Base-by-base conservation (phyloP, 2,113 vertebrate genomes). In the Hypomesus transpacificus region DNA sequence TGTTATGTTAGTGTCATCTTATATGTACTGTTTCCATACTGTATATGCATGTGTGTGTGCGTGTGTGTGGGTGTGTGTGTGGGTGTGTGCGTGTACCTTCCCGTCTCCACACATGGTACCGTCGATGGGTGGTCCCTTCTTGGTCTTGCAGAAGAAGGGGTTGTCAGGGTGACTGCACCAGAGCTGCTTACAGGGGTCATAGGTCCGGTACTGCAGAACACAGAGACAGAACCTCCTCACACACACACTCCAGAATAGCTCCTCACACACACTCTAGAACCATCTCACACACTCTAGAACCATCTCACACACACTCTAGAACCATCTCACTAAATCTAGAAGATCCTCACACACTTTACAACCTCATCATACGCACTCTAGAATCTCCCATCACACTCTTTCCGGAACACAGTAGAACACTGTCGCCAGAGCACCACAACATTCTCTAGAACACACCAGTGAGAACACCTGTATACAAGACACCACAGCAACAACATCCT, bases 141-240 rank as follows among this genome's bases (percentile, higher is more conserved):
- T 99, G 71, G 97, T 99, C 87, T 99, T 99, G 88, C 97, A 99
- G 90, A 98, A 99, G 86, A 98, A 98, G 61, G 96, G 97, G 79
- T 98, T 99, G 85, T 99, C 97, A 0, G 96, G 95, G 82, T 99
- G 97, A 87, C 96, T 97, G 26, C 97, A 99, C 97, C 97, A 98
- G 68, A 99, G 91, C 82, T 99, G 96, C 84, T 98, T 97, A 86
- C 97, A 99, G 50, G 96, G 96, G 78, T 99, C 97, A 39, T 96
- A 98, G 0, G 95, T 95, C 50, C 95, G 95, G 88, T 96, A 99
- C 97, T 99, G 91, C 28, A 69, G 74, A 79, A 76, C 26, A 83
- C 61, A 88, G 68, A 90, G 68, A 85, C 65, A 84, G 24, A 80
- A 56, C 64, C 8, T 58, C 64, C 63, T 85, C 51, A 82, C 39